Evolutionary conservation across 2,113 vertebrate species (phyloP).

Genomic region (Sialia sialis): DNA sequence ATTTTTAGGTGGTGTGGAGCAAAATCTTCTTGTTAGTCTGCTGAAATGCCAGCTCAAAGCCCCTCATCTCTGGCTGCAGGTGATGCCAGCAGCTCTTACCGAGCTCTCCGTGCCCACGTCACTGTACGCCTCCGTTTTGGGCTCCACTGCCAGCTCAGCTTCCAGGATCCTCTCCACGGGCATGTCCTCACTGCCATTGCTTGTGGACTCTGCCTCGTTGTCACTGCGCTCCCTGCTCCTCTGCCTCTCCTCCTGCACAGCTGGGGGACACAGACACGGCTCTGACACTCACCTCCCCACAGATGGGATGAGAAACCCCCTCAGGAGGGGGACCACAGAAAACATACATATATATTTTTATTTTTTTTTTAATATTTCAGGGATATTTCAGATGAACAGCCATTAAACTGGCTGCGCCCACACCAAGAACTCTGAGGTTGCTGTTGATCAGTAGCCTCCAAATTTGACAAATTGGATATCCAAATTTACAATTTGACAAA

Average conservation of each 20-base stretch:
- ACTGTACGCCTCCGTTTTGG: conserved; percentile 85
- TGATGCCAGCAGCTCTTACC: conserved; percentile 58
- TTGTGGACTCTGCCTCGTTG: conserved; percentile 82
- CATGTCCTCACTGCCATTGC: conserved; percentile 86
- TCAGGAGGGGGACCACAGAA: background rate
- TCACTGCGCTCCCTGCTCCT: conserved; percentile 88
- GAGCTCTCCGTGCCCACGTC: conserved; percentile 84
- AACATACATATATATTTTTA: background rate
- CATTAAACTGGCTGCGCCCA: background rate
- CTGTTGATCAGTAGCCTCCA: background rate
- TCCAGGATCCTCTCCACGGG: conserved; percentile 95
- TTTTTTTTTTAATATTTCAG: background rate
- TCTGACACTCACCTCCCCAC: background rate
- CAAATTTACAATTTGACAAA: too few species aligned
- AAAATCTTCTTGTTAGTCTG: background rate
- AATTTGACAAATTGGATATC: background rate
- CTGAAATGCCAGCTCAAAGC: background rate
- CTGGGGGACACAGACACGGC: conserved; percentile 48
- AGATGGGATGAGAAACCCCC: background rate
- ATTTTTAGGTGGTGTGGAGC: background rate
- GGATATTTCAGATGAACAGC: background rate
- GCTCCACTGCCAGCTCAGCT: conserved; percentile 91
- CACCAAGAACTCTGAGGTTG: background rate
- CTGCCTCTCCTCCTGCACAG: conserved; percentile 95
- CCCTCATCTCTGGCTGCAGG: background rate